A percentile compares a stretch with the other conserved stretches of the same genome.
These are phyloP conservation scores for Oxygymnocypris stewartii DNA, from an alignment of 2,113 vertebrate species.

Conservation along the genomic window DNA sequence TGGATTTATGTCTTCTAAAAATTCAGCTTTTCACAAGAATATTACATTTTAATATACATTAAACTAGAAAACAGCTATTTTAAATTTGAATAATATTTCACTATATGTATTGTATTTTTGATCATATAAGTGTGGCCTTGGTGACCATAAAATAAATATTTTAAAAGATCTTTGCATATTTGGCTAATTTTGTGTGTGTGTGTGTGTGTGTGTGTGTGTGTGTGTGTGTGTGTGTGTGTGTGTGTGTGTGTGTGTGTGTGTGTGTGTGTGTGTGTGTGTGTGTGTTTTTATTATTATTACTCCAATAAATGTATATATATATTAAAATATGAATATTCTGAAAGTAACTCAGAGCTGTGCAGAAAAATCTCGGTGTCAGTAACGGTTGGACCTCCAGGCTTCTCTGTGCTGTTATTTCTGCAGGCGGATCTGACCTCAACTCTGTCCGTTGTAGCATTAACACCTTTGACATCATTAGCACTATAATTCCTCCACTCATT, in stretches of 20 bases:
- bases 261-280: no score
- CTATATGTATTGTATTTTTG: neutral
- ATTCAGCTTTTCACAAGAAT: neutral
- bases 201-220: no score
- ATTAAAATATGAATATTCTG: neutral
- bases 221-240: no score
- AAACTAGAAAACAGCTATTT: neutral
- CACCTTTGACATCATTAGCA: constrained; percentile 48
- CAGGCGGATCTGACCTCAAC: constrained; percentile 46
- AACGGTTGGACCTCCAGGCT: constrained; percentile 1
- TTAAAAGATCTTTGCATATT: no score
- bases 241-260: no score
- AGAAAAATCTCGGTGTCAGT: constrained; percentile 16
- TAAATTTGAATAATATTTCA: neutral
- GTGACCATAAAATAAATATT: neutral
- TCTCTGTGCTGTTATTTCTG: constrained; percentile 36
- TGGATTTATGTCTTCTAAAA: neutral
- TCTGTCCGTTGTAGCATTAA: constrained; percentile 40
- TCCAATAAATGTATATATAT: no score
- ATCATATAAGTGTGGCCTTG: neutral
- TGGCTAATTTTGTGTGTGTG: no score
- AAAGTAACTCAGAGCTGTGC: neutral
- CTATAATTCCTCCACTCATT: constrained; percentile 51
- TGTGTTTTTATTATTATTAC: no score
- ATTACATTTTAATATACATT: neutral